Evolutionary conservation across 2,888 invertebrate species (phyloP), one percentile per base, ranked within the genome.

Genomic region (Plusia festucae): DNA sequence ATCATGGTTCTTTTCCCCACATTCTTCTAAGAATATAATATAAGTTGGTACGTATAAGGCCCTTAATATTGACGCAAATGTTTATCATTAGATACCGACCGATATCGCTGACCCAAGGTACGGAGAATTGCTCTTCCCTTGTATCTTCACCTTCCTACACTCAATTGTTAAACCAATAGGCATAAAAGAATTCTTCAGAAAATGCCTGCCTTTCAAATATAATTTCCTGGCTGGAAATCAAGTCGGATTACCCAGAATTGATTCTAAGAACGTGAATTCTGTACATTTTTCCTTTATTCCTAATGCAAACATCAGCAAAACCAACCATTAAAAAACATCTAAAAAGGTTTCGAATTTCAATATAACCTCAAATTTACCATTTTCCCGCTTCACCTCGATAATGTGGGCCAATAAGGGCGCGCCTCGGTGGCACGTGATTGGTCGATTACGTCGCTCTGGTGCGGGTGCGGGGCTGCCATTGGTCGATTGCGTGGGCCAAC

Each of bases 401-500:
- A 76, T 81, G 78, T 76, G 64, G 70, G 70, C 81, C 82, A 83
- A 81, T 83, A 70, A 69, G 57, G 69, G 60, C 71, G 63, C 71
- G 68, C 70, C 78, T 68, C 56, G 51, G 64, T 73, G 53, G 70
- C 58, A 53, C 60, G 66, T 80, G 84, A 87, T 87, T 87, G 85
- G 85, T 81, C 74, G 81, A 74, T 77, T 77, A 64, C 57, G 68
- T 65, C 69, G 67, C 72, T 56, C 61, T 61, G 69, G 22, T 74
- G 73, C 75, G 40, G 76, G 80, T 68, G 72, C 68, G 60, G 68
- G 70, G 72, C 59, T 75, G 62, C 70, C 53, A 88, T 89, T 89
- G 89, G 89, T 77, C 59, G 76, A 71, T 68, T 52, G 54, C 15
- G 30, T 34, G 70, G 88, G 82, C 78, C 84, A 81, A 77, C 73